A percentile compares a stretch with the other conserved stretches of the same genome.
These are phyloP conservation scores for Apeltes quadracus DNA, from an alignment of 2,113 vertebrate genomes.

Conservation along the genomic window DNA sequence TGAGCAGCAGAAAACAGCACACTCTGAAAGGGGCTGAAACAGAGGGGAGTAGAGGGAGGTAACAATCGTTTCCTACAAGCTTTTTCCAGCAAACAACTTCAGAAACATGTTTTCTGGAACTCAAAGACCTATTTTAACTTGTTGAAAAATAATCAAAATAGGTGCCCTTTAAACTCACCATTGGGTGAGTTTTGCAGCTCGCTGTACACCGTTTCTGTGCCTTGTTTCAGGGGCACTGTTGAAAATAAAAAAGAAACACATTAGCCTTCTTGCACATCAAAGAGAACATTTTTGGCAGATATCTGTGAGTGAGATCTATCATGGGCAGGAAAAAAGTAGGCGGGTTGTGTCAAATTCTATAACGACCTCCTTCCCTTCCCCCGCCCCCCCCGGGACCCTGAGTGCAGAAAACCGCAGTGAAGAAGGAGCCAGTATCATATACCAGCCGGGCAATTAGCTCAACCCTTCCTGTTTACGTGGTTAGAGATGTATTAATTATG, in stretches of 20 bases:
- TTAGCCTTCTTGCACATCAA: conserved; percentile 45
- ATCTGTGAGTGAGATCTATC: conserved; percentile 26
- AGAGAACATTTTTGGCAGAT: conserved; percentile 32
- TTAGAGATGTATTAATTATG: conserved; percentile 61
- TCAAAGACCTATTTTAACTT: too few relatives aligned
- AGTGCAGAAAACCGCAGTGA: conserved; percentile 14
- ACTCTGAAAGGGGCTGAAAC: too few relatives aligned
- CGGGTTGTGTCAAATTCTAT: conserved; percentile 17
- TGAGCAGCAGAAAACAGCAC: too few relatives aligned
- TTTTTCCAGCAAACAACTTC: too few relatives aligned
- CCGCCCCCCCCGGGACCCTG: conserved; percentile 7
- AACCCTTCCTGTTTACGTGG: conserved; percentile 80
- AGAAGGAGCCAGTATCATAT: conserved; percentile 33
- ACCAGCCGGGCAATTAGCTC: conserved; percentile 53
- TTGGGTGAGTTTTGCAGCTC: conserved; percentile 76
- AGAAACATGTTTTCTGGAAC: too few relatives aligned
- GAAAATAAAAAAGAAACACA: conserved; percentile 37
- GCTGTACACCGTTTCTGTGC: conserved; percentile 82
- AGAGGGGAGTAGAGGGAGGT: too few relatives aligned
- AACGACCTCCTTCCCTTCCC: conserved; percentile 3
- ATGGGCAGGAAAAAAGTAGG: conserved; percentile 35
- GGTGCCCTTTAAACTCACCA: too few relatives aligned
- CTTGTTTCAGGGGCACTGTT: conserved; percentile 76
- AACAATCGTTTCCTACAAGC: too few relatives aligned
- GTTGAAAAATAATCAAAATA: too few relatives aligned